A percentile compares a stretch with the other conserved stretches of the same genome.
Evolutionary conservation across 2,113 vertebrate species (phyloP).

Genomic region (Elaphurus davidianus): DNA sequence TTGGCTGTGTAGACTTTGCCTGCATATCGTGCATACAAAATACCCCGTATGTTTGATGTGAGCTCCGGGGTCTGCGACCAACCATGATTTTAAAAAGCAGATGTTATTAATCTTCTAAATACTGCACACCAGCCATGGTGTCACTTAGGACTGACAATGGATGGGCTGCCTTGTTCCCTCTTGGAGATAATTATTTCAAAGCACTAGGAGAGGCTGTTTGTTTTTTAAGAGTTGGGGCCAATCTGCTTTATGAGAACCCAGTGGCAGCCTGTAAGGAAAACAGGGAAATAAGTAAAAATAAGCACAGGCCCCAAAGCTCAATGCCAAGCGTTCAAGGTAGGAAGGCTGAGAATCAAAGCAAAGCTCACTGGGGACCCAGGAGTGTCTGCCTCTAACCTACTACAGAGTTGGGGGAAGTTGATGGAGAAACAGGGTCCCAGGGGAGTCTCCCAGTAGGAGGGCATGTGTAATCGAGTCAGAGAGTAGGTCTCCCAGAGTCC

Average conservation of each 20-base stretch:
- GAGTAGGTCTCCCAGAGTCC: accelerated
- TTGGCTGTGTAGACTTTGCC: not conserved
- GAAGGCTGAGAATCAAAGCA: too few species aligned
- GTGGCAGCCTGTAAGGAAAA: not conserved
- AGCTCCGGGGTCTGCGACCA: slow-evolving; percentile 78
- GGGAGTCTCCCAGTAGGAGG: accelerated
- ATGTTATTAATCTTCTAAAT: slow-evolving; percentile 83
- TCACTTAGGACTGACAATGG: slow-evolving; percentile 75
- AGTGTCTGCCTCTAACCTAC: accelerated
- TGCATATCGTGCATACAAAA: slow-evolving; percentile 60
- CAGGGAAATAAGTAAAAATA: not conserved
- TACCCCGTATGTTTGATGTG: slow-evolving; percentile 75
- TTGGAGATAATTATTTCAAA: slow-evolving; percentile 51
- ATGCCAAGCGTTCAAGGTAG: accelerated
- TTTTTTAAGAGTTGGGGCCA: not conserved
- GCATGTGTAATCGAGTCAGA: accelerated
- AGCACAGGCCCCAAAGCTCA: not conserved
- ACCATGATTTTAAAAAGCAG: slow-evolving; percentile 81
- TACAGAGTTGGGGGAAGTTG: accelerated
- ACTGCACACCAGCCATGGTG: slow-evolving; percentile 76
- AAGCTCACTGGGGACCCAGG: accelerated
- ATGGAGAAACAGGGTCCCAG: accelerated
- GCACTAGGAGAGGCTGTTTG: not conserved
- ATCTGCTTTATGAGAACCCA: not conserved
- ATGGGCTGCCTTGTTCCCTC: slow-evolving; percentile 66